Percentiles rank a stretch among this genome's conserved stretches.
Evolutionary conservation across 2,797 vertebrate species (phyloP).

Genomic region (Acipenser ruthenus): DNA sequence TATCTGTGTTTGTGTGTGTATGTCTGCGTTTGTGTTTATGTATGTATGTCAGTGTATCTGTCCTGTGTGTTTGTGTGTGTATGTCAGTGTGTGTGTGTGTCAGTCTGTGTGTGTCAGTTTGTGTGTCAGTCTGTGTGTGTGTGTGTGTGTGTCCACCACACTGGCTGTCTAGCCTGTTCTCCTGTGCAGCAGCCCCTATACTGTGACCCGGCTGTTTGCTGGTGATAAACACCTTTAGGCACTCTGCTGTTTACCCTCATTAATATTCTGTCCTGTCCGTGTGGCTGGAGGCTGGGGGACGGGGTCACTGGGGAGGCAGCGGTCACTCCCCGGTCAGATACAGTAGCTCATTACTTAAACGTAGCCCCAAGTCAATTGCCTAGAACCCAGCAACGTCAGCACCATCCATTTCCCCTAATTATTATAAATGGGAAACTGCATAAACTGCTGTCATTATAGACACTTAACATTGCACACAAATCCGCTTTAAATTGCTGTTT

Average conservation of each 20-base stretch:
- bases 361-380: slow-evolving; percentile 78
- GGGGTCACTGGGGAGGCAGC: slow-evolving; percentile 92
- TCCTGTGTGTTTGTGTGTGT: not conserved
- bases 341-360: slow-evolving; percentile 89
- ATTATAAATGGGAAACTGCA: slow-evolving; percentile 87
- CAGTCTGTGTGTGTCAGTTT: not conserved
- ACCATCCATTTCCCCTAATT: slow-evolving; percentile 91
- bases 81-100: not conserved
- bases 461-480: slow-evolving; percentile 74
- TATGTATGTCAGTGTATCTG: not conserved
- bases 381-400: slow-evolving; percentile 70
- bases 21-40: slow-evolving; percentile 5
- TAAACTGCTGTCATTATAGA: slow-evolving; percentile 79
- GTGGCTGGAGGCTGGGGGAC: slow-evolving; percentile 40
- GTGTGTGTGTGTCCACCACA: slow-evolving; percentile 10
- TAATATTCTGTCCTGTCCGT: slow-evolving; percentile 41
- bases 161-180: slow-evolving; percentile 33
- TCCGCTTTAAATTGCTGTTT: slow-evolving; percentile 79
- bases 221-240: slow-evolving; percentile 65
- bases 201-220: slow-evolving; percentile 56
- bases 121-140: not conserved
- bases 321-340: slow-evolving; percentile 95
- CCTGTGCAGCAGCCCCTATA: not conserved
- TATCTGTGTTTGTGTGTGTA: not conserved
- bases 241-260: slow-evolving; percentile 65